Base-by-base conservation (phyloP, 2,113 vertebrate species). In the Clinocottus analis region DNA sequence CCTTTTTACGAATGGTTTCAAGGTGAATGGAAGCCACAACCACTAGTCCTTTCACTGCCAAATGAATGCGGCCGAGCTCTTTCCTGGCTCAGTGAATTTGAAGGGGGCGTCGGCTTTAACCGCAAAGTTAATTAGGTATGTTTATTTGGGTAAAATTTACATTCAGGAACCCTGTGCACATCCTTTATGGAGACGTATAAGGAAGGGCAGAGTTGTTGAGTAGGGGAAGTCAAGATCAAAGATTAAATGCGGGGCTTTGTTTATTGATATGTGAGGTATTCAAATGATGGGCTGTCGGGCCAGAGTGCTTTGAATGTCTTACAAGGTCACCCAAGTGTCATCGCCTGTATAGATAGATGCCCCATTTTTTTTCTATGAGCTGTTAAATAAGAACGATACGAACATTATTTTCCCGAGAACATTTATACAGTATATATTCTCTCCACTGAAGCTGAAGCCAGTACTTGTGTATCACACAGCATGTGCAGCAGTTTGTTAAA, bases 41-140 rank as follows among this genome's bases (percentile, higher is more conserved):
- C 93, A 93, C 94, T 80, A 79, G 64, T 84, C 87, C 89, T 95
- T 95, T 95, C 90, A 94, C 94, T 95, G 88, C 88, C 95, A 95
- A 95, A 95, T 94, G 80, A 89, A 84, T 87, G 88, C 64, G 91
- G 93, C 88, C 27, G 51, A 84, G 77, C 83, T 80, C 83, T 94
- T 95, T 95, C 93, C 94, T 94, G 92, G 88, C 81, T 87, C 74
- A 41, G 29, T 88, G 89, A 88, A 80, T 90, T 45, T 86, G 70
- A 88, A 75, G 88, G 85, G 77, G 85, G 83, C 47, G 78, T 87
- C 56, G 91, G 89, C 64, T 81, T 73, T 37, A 64, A 91, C 93
- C 94, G 43, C 93, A 79, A 73, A 88, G 72, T 90, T 90, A 89
- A 92, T 93, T 86, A 79, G 58, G 70, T 91, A 84, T 83, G 69